A percentile compares a stretch with the other conserved stretches of the same genome.
These are phyloP conservation scores for Drosophila subsilvestris DNA, from an alignment of 2,888 invertebrate genomes.

Conservation along the genomic window DNA sequence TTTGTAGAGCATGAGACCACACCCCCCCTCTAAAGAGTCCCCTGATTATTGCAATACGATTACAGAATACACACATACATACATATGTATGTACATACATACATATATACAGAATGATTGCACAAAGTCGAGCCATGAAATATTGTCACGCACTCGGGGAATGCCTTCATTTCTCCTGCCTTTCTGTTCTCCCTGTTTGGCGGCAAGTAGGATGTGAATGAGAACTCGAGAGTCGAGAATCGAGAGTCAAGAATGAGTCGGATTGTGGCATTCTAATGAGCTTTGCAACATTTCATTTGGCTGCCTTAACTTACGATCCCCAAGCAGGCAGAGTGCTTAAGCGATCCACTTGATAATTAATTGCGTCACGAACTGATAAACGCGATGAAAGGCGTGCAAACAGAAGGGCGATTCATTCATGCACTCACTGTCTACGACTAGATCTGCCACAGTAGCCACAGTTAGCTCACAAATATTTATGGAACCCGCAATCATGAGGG, in stretches of 20 bases:
- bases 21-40: slow-evolving; percentile 7
- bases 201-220: slow-evolving; percentile 22
- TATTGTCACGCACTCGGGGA: slow-evolving; percentile 66
- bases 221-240: slow-evolving; percentile 14
- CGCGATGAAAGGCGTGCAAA: slow-evolving; percentile 19
- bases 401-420: slow-evolving; percentile 41
- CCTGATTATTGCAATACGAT: not conserved
- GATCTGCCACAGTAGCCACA: slow-evolving; percentile 4
- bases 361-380: slow-evolving; percentile 17
- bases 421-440: not conserved
- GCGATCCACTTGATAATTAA: slow-evolving; percentile 20
- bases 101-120: slow-evolving; percentile 25
- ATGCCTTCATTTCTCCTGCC: not conserved
- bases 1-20: slow-evolving; percentile 56
- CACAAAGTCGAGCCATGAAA: slow-evolving; percentile 58
- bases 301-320: slow-evolving; percentile 38
- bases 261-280: slow-evolving; percentile 37
- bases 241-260: not conserved
- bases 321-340: not conserved
- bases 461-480: slow-evolving; percentile 35
- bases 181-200: not conserved
- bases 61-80: too few species aligned
- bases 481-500: slow-evolving; percentile 4
- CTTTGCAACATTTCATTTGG: slow-evolving; percentile 35
- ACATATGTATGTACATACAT: not conserved